Evolutionary conservation across 2,888 invertebrate genomes (phyloP).

Genomic region (Callyntrura sp.): DNA sequence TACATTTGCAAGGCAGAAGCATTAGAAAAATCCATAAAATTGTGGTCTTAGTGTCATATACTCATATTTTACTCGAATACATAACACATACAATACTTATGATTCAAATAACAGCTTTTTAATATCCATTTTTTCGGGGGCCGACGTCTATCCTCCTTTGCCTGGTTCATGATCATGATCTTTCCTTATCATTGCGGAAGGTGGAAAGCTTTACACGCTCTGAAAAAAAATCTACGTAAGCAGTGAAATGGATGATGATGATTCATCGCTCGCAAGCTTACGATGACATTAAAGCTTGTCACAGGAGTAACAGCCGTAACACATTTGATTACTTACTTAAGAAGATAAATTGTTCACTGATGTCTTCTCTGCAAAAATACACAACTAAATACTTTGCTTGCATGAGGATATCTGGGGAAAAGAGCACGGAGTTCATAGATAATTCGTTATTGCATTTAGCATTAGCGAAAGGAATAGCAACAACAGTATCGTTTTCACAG

Average conservation of each 20-base stretch:
- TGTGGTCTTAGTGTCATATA: slow-evolving; percentile 51
- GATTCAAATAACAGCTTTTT: no score
- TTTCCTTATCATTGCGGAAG: slow-evolving; percentile 26
- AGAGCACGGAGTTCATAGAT: not conserved
- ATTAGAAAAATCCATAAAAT: not conserved
- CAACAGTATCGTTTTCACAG: not conserved
- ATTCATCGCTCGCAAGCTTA: slow-evolving; percentile 63
- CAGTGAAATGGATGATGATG: slow-evolving; percentile 42
- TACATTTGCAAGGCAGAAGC: slow-evolving; percentile 6
- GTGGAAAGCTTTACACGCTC: slow-evolving; percentile 28
- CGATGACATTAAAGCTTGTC: slow-evolving; percentile 61
- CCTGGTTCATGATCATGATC: slow-evolving; percentile 60
- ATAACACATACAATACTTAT: not conserved
- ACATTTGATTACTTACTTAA: slow-evolving; percentile 56
- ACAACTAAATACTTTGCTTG: not conserved
- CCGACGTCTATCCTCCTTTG: not conserved
- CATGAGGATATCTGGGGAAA: no score
- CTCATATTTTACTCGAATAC: not conserved
- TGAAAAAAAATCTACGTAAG: slow-evolving; percentile 40
- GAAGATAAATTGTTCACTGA: slow-evolving; percentile 35
- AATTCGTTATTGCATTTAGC: not conserved
- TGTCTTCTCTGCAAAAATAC: not conserved
- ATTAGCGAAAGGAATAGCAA: not conserved
- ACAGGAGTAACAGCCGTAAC: slow-evolving; percentile 52
- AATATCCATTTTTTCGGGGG: not conserved